Base-by-base conservation (phyloP, 2,888 invertebrate species). In the Trachelus iudaicus region DNA sequence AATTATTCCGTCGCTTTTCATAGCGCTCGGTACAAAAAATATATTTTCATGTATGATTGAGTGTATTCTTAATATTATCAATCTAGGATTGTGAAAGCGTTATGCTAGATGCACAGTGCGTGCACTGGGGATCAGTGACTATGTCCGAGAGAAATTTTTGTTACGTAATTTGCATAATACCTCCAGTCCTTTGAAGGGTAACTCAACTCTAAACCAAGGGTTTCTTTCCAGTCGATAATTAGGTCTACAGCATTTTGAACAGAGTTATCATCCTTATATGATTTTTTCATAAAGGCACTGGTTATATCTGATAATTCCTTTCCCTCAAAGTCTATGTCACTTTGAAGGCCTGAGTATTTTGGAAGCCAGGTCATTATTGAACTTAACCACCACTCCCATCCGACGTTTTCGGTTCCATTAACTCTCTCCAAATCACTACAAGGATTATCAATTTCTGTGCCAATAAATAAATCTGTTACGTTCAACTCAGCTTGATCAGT, bases 1-100 rank as follows among this genome's bases (percentile, higher is more conserved):
- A 74, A 34, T 34, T 74, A 74, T 30, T 35, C 30, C 35, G 34
- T 34, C 6, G 15, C 56, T 56, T 56, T 56, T 56, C 23, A 56
- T 15, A 23, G 83, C 86, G 84, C 84, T 88, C 86, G 87, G 89
- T 90, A 90, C 85, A 90, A 90, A 90, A 90, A 89, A 90, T 90
- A 90, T 90, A 89, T 86, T 73, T 84, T 81, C 84, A 23, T 23
- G 9, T 56, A 56, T 23, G 56, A 56, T 23, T 56, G 23, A 23
- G 23, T 23, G 56, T 56, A 56, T 23, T 56, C 56, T 56, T 56
- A 4, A 56, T 56, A 23, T 56, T 56, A 56, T 23, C 56, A 56
- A 56, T 56, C 23, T 23, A 23, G 23, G 56, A 56, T 56, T 23
- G 23, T 56, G 56, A 56, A 56, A 56, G 56, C 56, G 6, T 56